phyloP scores from a whole-genome alignment of 1,140 invertebrate genomes.

The Andrena cerasifolii region DNA sequence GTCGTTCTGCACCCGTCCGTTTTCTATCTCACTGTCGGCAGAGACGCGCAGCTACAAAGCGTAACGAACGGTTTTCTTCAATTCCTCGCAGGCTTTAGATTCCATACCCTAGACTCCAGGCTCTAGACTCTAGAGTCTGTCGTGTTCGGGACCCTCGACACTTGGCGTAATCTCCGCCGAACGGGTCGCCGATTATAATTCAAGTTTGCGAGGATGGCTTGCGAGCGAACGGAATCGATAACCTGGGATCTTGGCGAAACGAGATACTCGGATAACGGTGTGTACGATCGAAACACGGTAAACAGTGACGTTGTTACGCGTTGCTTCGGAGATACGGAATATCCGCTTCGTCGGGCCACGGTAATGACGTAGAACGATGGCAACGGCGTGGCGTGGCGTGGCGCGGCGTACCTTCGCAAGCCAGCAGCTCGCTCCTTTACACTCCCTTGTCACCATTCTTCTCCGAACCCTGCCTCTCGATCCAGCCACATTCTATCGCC shows the following conservation, averaged over 20 bases:
- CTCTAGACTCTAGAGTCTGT: no score
- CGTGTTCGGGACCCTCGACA: slow-evolving; percentile 2
- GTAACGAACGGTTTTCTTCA: no score
- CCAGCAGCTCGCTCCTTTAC: neutral
- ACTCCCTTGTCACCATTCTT: neutral
- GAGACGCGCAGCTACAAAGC: no score
- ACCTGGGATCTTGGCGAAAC: slow-evolving; percentile 32
- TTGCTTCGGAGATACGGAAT: slow-evolving; percentile 54
- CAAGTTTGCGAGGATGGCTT: slow-evolving; percentile 24
- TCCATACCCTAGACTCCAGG: no score
- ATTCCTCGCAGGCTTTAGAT: no score
- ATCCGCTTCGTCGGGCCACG: slow-evolving; percentile 54
- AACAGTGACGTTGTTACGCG: slow-evolving; percentile 56
- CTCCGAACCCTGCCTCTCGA: neutral
- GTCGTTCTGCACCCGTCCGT: no score
- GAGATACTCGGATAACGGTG: slow-evolving; percentile 34
- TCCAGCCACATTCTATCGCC: neutral
- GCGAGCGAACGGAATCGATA: slow-evolving; percentile 42
- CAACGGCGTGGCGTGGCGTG: slow-evolving; percentile 23
- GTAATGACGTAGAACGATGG: slow-evolving; percentile 62
- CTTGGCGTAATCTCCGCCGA: slow-evolving; percentile 4
- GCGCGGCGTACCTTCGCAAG: neutral
- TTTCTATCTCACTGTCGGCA: no score
- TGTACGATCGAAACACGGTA: slow-evolving; percentile 54
- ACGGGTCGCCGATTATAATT: slow-evolving; percentile 46